Base-by-base conservation (phyloP, 2,113 vertebrate species). In the Ammodramus savannarum region DNA sequence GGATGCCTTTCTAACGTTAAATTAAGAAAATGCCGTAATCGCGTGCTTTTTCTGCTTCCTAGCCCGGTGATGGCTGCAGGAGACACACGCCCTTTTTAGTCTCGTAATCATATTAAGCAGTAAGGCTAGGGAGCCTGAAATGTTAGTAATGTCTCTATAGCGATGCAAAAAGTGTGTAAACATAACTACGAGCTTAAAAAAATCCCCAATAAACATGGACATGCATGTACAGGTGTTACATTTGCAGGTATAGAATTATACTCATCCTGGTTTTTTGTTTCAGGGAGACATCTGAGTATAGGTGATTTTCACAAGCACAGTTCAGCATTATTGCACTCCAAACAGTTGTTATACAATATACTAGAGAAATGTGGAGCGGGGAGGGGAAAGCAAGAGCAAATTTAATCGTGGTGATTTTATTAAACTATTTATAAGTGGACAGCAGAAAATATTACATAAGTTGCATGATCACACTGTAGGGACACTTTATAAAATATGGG, bases 321-420 rank as follows among this genome's bases (percentile, higher is more conserved):
- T 7, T 74, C 34, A 63, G 29, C 17, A 4, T 62, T 62, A 31
- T 6, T 44, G 38, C 44, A 31, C 27, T 20, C 11, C 43, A 19
- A 38, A 22, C 2, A 46, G 13, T 65, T 59, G 13, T 65, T 59
- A 18, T 1, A 46, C 0, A 0, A 20, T 39, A 21, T 25, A 14
- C 10, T 57, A 72, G 44, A 89, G 31, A 89, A 90, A 55, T 62
- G n/a, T 0, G 1, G 23, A 1, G 2, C 5, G 4, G 9, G 12
- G 11, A 11, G 57, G 15, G 57, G 57, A 26, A 27, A 7, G 10
- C 16, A 52, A 43, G 4, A 44, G 2, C 3, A 62, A 59, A 39
- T 72, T 55, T 32, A n/a, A 23, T n/a, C 1, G 7, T 58, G 68
- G 4, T 38, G 13, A 15, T 77, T 79, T 83, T 43, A 49, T 80